Percentiles rank a stretch among this genome's conserved stretches.
phyloP scores from a whole-genome alignment of 2,113 vertebrate genomes.

The Rousettus leschenaultii region DNA sequence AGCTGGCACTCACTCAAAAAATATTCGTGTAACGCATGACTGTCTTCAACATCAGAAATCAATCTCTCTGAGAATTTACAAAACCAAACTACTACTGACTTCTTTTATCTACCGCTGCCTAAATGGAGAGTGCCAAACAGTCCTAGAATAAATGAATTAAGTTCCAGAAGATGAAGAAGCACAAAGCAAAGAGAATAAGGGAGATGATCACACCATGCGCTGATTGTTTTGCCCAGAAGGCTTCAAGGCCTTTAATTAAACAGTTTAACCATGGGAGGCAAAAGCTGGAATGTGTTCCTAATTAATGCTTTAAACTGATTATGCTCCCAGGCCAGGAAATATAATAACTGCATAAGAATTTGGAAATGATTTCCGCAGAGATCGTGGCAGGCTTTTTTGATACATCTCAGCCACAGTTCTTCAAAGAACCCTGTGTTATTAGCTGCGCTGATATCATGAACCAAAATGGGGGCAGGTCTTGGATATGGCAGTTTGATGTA shows the following conservation, averaged over 20 bases:
- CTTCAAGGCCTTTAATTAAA: conserved; percentile 65
- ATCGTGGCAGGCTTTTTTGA: conserved; percentile 38
- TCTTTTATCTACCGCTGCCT: conserved; percentile 18
- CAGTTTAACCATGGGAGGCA: conserved; percentile 53
- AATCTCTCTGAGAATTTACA: background rate
- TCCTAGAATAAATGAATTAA: conserved; percentile 57
- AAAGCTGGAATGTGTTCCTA: conserved; percentile 65
- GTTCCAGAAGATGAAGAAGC: conserved; percentile 62
- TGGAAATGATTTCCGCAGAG: conserved; percentile 60
- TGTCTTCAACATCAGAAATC: conserved; percentile 20
- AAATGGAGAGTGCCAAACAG: conserved; percentile 39
- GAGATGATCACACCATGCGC: conserved; percentile 18
- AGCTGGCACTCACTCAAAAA: background rate
- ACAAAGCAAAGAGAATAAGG: background rate
- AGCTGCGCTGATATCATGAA: conserved; percentile 50
- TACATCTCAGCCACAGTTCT: conserved; percentile 56
- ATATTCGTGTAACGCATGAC: background rate
- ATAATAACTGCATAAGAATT: conserved; percentile 55
- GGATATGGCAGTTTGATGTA: background rate
- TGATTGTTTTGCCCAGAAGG: conserved; percentile 66
- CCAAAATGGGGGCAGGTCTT: background rate
- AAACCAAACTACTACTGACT: conserved; percentile 6
- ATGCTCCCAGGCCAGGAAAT: conserved; percentile 54
- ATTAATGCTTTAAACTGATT: conserved; percentile 67
- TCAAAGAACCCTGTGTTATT: conserved; percentile 51